These are phyloP conservation scores for Andrena praecox DNA, from an alignment of 2,888 invertebrate species.

Conservation along the genomic window DNA sequence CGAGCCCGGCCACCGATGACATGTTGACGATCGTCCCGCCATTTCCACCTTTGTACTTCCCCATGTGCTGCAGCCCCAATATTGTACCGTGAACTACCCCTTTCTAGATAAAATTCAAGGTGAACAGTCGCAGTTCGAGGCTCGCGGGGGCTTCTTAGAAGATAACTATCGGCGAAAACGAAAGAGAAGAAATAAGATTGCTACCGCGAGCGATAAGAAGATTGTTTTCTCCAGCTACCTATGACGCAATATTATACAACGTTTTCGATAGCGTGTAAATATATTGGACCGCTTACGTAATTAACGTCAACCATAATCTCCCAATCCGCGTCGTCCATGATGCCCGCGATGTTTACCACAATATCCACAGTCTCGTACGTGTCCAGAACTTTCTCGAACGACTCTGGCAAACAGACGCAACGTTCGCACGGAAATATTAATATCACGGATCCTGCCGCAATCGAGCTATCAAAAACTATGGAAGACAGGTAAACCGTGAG, in stretches of 20 bases:
- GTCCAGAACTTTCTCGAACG: conserved; percentile 83
- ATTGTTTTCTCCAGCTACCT: not conserved
- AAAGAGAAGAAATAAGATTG: not conserved
- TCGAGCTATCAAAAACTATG: not conserved
- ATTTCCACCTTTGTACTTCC: conserved; percentile 84
- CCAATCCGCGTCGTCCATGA: conserved; percentile 77
- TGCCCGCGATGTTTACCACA: conserved; percentile 84
- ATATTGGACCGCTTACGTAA: conserved; percentile 72
- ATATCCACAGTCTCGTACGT: conserved; percentile 86
- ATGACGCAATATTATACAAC: not conserved
- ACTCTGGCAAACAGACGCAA: conserved; percentile 28
- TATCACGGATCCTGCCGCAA: not conserved
- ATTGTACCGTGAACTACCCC: conserved; percentile 82
- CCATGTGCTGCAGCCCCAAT: conserved; percentile 84
- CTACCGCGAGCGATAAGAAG: not conserved
- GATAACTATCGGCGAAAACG: too few relatives aligned
- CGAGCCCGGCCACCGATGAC: conserved; percentile 87
- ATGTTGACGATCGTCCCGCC: conserved; percentile 89
- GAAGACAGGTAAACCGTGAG: too few relatives aligned
- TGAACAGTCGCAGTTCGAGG: not conserved
- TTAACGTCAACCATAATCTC: conserved; percentile 79
- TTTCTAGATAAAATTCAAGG: conserved; percentile 73
- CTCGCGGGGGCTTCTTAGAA: too few relatives aligned
- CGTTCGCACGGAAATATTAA: not conserved
- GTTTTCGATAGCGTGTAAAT: not conserved